Conservation (phyloP, 1,140 invertebrate genomes). For the Helicoverpa zea region DNA sequence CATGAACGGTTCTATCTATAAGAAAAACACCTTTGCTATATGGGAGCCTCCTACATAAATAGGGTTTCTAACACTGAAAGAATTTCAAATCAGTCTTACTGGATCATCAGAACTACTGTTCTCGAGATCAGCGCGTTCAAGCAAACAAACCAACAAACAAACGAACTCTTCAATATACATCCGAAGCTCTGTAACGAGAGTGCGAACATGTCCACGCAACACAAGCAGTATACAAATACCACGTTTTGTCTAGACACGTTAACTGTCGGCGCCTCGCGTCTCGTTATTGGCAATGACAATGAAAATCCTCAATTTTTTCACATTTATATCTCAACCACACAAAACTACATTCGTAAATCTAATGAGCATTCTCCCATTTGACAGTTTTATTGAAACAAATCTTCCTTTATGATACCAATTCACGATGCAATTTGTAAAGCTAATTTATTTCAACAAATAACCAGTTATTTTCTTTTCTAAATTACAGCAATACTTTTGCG, state of each 20-base stretch:
- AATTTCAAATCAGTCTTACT: no score
- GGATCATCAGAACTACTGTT: no score
- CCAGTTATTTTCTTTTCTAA: background rate
- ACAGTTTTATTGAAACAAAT: slow-evolving; percentile 45
- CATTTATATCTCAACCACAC: slow-evolving; percentile 6
- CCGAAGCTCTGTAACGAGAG: no score
- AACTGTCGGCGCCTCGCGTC: slow-evolving; percentile 36
- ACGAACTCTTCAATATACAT: no score
- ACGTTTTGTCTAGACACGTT: slow-evolving; percentile 49
- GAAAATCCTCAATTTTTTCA: slow-evolving; percentile 38
- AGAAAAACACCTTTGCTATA: no score
- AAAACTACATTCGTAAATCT: slow-evolving; percentile 34
- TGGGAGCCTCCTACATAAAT: no score
- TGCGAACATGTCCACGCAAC: no score
- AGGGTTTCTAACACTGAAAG: no score
- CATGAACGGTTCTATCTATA: no score
- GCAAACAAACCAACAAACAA: no score
- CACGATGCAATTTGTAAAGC: slow-evolving; percentile 6
- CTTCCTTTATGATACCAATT: slow-evolving; percentile 20
- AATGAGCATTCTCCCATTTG: slow-evolving; percentile 25
- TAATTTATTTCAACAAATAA: background rate
- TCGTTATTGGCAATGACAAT: slow-evolving; percentile 52
- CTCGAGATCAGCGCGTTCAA: no score
- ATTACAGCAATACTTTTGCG: background rate
- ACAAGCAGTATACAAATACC: slow-evolving; percentile 36